Base-by-base conservation (phyloP, 1,140 invertebrate species). In the Leptoteleia sp. region DNA sequence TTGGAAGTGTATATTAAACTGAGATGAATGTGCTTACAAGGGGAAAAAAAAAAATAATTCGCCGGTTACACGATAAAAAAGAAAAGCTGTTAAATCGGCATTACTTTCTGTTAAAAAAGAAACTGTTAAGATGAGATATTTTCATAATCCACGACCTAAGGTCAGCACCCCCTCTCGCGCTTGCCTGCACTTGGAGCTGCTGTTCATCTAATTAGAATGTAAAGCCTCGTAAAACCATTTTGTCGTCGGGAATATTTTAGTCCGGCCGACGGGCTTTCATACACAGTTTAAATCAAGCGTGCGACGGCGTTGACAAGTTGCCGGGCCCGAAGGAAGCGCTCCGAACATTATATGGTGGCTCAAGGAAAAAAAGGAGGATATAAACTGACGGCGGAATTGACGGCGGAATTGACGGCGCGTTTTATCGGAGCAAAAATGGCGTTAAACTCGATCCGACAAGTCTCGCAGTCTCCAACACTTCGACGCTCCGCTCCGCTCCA, bases 341-440 rank as follows among this genome's bases (percentile, higher is more conserved):
- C 11, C 31, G 52, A 55, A 35, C 40, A 48, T 57, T 57, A 48
- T 47, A 68, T 13, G 43, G 47, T 47, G 40, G 65, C 11, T 35
- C 27, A 68, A 77, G 54, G 54, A n/a, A n/a, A 68, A 40, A 79
- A 77, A 15, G 50, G 47, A 33, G 8, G 31, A 79, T 70, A 5
- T 52, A 72, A 85, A 77, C 61, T 64, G 82, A 81, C 65, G 77
- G 70, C n/a, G 68, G 81, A 86, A 85, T 85, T 81, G 80, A 83
- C 80, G 73, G 64, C 27, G 68, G 81, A 86, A 85, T 84, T 81
- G 80, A 83, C 80, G 73, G 64, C 27, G 17, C 75, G 68, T 64
- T 83, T 84, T 82, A 83, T 80, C 64, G 38, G 25, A 16, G 50
- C 17, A 62, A 82, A 82, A 82, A 80, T 79, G 43, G 48, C 75